phyloP scores from a whole-genome alignment of 1,140 invertebrate species.

The Camponotus vicinus region DNA sequence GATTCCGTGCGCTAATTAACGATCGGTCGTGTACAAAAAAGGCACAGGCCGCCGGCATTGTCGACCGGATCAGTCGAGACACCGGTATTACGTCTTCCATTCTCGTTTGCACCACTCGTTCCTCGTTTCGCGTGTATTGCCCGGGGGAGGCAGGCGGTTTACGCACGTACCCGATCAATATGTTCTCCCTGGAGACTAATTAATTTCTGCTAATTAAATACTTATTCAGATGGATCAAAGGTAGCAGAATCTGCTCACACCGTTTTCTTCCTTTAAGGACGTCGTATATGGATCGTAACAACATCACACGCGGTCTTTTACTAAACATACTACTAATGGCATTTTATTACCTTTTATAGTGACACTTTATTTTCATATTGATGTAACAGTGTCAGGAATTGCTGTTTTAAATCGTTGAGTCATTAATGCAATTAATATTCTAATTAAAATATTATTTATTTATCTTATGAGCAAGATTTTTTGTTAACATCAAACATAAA shows the following conservation, averaged over 20 bases:
- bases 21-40: conserved; percentile 72
- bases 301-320: not conserved
- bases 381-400: not conserved
- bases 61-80: conserved; percentile 71
- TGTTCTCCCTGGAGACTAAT: conserved; percentile 41
- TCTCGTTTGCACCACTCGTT: conserved; percentile 36
- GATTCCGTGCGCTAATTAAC: conserved; percentile 77
- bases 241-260: not conserved
- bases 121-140: conserved; percentile 42
- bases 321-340: not conserved
- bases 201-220: conserved; percentile 64
- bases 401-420: not conserved
- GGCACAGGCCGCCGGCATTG: conserved; percentile 68
- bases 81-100: conserved; percentile 74
- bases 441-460: not conserved
- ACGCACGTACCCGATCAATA: conserved; percentile 56
- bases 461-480: not conserved
- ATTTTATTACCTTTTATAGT: not conserved
- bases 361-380: conserved; percentile 5
- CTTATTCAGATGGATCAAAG: conserved; percentile 24
- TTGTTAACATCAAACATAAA: too few relatives aligned
- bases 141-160: not conserved
- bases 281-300: conserved; percentile 12
- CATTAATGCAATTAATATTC: conserved; percentile 29
- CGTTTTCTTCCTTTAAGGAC: conserved; percentile 32